Base-by-base conservation (phyloP, 2,888 invertebrate genomes). In the Opisthograptis luteolata region DNA sequence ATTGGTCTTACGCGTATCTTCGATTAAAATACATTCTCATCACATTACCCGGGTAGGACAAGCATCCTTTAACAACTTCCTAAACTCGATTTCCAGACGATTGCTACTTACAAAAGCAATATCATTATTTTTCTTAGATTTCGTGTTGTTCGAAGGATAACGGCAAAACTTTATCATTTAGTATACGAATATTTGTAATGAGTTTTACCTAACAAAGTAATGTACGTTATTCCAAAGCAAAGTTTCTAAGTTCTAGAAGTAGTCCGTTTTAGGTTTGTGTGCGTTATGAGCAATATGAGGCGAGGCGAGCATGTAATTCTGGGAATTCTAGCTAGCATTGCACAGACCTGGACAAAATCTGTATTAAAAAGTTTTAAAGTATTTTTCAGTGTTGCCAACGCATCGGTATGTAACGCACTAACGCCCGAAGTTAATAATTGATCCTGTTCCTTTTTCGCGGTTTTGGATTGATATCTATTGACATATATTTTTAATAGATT, bases 121-220 rank as follows among this genome's bases (percentile, higher is more conserved):
- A 34, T 52, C 48, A 48, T 42, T 43, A 55, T 42, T 60, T 46
- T 43, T 51, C 54, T 50, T 46, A 51, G 44, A 41, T 39, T 35
- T 41, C 44, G 34, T 37, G 34, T 53, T 53, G 40, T 39, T 47
- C 39, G 42, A 42, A 37, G 36, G 41, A 54, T 41, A 45, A 48
- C 39, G 25, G 13, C 35, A 6, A 25, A 53, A 47, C 47, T 47
- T 47, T 47, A 43, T 43, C 37, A 47, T 39, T 40, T 39, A 46
- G 46, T 37, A 39, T 35, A 30, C 30, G 44, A 40, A 44, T 36
- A 45, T 51, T 45, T 36, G 30, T 35, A 34, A 44, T 43, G 35
- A 40, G 39, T 54, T 44, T 45, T 40, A 31, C 19, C 35, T 37
- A 43, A 43, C 37, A 37, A 49, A 27, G 34, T 40, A 40, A 25